Conservation (phyloP, 1,140 invertebrate species). For the Ceratosolen solmsi region DNA sequence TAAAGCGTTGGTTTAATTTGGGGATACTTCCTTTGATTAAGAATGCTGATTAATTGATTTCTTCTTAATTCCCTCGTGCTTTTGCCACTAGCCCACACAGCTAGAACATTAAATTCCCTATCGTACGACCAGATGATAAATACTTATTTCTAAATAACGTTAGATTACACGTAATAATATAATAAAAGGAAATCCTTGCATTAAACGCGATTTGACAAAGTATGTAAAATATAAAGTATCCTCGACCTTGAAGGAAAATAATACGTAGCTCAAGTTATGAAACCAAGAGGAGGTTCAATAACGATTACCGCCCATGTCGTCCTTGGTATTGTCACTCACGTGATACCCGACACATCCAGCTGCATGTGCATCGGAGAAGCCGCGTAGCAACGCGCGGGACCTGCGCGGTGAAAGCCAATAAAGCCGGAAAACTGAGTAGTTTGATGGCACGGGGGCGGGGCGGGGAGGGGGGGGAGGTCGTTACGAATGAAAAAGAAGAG, state of each 20-base stretch:
- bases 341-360: background rate
- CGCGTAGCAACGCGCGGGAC: background rate
- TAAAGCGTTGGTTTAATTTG: background rate
- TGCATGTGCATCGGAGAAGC: background rate
- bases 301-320: background rate
- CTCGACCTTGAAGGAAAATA: conserved; percentile 3
- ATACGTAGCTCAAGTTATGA: background rate
- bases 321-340: background rate
- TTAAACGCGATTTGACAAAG: too few relatives aligned
- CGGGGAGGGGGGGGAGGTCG: too few relatives aligned
- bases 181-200: too few relatives aligned
- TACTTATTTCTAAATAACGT: too few relatives aligned
- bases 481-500: background rate
- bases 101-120: too few relatives aligned
- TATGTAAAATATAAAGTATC: background rate
- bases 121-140: too few relatives aligned
- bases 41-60: background rate
- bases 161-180: too few relatives aligned
- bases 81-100: too few relatives aligned
- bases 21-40: background rate
- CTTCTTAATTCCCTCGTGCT: too few relatives aligned
- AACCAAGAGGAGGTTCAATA: background rate
- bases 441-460: too few relatives aligned
- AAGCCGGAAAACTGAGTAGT: background rate
- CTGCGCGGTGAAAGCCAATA: conserved; percentile 14